Base-by-base conservation (phyloP, 2,888 invertebrate species). In the Eurytoma adleriae region DNA sequence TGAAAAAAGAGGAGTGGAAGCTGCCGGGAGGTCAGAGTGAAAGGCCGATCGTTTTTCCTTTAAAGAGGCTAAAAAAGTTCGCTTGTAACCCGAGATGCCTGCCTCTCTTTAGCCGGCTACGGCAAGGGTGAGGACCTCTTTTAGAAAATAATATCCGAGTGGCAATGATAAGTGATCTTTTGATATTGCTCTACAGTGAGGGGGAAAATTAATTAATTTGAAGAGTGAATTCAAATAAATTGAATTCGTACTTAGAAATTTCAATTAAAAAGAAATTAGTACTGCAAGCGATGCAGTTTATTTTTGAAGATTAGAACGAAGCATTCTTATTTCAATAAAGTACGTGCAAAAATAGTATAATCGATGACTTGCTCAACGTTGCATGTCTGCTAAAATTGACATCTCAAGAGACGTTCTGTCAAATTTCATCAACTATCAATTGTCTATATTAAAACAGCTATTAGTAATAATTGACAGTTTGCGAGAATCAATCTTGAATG, bases 361-460 rank as follows among this genome's bases (percentile, higher is more conserved):
- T 67, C n/a, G 16, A 1, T 30, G 18, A 59, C 57, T 52, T 68
- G 59, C 48, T 40, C 13, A 56, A 27, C 27, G 52, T 57, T 13
- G 30, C 50, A 59, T 59, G 71, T 20, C 71, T 71, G 20, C 59
- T 59, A 59, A 71, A 72, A 59, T 13, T 72, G 72, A 72, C 54
- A 72, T 67, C 30, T 72, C n/a, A 57, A 68, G 54, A 48, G 59
- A 68, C 50, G 24, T 68, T 68, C 73, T 69, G 68, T 79, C 68
- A 27, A 73, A 78, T 73, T 78, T 78, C 61, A 67, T 78, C 68
- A 73, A 24, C 14, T 40, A 56, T 40, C 61, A 79, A 73, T 79
- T 69, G 61, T 62, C 48, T 57, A n/a, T 16, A 50, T 61, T 72
- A 2, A 52, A 67, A 59, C 18, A 24, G 27, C 59, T 24, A 72